phyloP scores from a whole-genome alignment of 2,888 invertebrate genomes.

The Uloborus plumipes region DNA sequence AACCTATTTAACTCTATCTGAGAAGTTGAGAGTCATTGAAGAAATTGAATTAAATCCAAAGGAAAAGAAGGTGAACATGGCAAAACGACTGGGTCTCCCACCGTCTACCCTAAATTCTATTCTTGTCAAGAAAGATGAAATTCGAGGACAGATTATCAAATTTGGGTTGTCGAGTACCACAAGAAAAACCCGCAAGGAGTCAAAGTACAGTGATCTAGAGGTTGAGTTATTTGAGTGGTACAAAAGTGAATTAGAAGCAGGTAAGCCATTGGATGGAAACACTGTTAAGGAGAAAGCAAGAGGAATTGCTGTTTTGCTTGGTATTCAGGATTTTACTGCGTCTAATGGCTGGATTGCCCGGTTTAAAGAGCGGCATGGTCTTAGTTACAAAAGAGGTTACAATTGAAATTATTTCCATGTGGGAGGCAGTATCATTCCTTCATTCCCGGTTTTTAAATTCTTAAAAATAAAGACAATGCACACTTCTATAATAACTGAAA shows the following conservation, averaged over 20 bases:
- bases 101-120: background rate
- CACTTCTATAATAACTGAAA: too few relatives aligned
- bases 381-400: background rate
- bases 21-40: background rate
- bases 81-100: slow-evolving; percentile 5
- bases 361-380: slow-evolving; percentile 5
- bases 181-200: background rate
- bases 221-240: background rate
- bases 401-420: too few relatives aligned
- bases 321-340: background rate
- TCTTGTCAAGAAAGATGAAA: background rate
- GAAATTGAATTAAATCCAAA: slow-evolving; percentile 1
- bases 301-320: slow-evolving; percentile 1
- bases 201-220: slow-evolving; percentile 5
- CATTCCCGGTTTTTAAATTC: too few relatives aligned
- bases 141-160: background rate
- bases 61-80: slow-evolving; percentile 3
- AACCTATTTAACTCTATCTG: background rate
- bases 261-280: slow-evolving; percentile 5
- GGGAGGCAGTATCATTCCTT: too few relatives aligned
- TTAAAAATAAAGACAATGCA: too few relatives aligned
- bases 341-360: slow-evolving; percentile 10
- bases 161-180: background rate
- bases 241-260: background rate
- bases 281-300: background rate